Conservation (phyloP, 2,888 invertebrate genomes). For the Halocaridina rubra region DNA sequence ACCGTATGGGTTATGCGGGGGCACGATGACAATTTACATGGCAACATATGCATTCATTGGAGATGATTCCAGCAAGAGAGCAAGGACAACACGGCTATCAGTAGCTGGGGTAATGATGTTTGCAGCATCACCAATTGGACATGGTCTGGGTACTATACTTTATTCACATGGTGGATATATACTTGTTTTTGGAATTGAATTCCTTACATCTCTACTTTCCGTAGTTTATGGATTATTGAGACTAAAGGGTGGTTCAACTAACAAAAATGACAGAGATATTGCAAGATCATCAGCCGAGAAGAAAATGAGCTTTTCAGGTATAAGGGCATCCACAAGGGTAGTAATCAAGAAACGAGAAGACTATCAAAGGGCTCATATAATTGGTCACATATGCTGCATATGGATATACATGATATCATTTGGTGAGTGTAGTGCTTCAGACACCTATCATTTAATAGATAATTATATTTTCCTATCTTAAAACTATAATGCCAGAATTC, state of each 20-base stretch:
- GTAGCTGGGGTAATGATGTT: not conserved
- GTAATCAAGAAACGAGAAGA: not conserved
- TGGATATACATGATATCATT: not conserved
- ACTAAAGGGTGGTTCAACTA: not conserved
- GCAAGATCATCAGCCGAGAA: not conserved
- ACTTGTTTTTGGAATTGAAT: not conserved
- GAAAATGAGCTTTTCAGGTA: not conserved
- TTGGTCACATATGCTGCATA: not conserved
- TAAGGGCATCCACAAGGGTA: not conserved
- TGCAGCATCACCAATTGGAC: not conserved
- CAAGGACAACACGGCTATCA: not conserved
- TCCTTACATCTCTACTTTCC: not conserved
- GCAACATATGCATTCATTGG: not conserved
- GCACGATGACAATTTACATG: not conserved
- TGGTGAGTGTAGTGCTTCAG: not conserved
- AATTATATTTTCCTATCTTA: not conserved
- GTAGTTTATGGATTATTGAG: not conserved
- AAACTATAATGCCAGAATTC: not conserved
- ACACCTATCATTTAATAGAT: not conserved
- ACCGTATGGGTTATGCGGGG: not conserved
- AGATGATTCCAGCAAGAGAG: not conserved
- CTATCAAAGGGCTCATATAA: not conserved
- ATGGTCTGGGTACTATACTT: not conserved
- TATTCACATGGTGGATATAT: not conserved
- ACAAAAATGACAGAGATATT: not conserved